Percentiles rank a stretch among this genome's conserved stretches.
These are phyloP conservation scores for Vanacampus margaritifer DNA, from an alignment of 2,113 vertebrate genomes.

Conservation along the genomic window DNA sequence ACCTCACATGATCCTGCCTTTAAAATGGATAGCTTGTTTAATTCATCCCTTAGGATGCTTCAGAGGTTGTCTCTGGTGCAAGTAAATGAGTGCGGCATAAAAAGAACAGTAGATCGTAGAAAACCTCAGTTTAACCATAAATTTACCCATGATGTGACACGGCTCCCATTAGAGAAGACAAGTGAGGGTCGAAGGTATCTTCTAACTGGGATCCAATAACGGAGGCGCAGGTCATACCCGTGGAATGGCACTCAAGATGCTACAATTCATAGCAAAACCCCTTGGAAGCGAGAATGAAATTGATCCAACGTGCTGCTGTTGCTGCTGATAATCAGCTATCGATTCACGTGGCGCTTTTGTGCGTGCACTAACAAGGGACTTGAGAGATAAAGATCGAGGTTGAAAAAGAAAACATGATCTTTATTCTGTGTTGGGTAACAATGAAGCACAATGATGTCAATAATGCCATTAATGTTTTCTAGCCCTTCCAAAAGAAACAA, in stretches of 20 bases:
- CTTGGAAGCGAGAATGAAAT: constrained; percentile 43
- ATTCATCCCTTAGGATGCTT: not conserved
- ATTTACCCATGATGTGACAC: constrained; percentile 20
- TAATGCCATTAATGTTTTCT: no score
- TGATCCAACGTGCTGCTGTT: constrained; percentile 38
- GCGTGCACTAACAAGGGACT: constrained; percentile 25
- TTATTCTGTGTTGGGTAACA: not conserved
- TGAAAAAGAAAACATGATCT: constrained; percentile 1
- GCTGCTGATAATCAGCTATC: constrained; percentile 53
- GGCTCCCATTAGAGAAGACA: constrained; percentile 28
- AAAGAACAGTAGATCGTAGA: not conserved
- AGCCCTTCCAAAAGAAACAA: no score
- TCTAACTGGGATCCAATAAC: constrained; percentile 20
- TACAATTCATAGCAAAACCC: constrained; percentile 23
- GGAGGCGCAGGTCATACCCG: not conserved
- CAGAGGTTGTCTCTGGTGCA: not conserved
- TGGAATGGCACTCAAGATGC: constrained; percentile 6
- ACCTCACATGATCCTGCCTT: not conserved
- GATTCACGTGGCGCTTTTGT: constrained; percentile 36
- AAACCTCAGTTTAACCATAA: constrained; percentile 20
- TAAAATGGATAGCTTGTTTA: not conserved
- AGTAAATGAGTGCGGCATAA: not conserved
- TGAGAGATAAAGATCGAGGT: constrained; percentile 28
- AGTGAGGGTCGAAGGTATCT: constrained; percentile 20
- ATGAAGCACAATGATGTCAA: not conserved